Percentiles rank a stretch among this genome's conserved stretches.
Conservation (phyloP, 2,888 invertebrate species). For the Drosophila suboccidentalis region DNA sequence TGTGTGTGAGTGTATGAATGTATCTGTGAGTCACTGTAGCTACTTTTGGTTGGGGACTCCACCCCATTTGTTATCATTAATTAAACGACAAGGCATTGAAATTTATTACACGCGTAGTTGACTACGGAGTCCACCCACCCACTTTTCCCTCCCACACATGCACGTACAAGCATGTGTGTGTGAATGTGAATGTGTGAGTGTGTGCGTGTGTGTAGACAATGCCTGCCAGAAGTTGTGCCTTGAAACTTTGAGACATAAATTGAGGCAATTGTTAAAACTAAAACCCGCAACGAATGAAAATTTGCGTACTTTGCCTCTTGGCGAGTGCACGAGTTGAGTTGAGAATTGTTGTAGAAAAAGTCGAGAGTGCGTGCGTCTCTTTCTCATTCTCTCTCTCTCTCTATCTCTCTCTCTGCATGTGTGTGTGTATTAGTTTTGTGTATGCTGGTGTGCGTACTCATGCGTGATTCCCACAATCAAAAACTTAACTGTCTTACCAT, state of each 20-base stretch:
- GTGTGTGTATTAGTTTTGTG: conserved; percentile 21
- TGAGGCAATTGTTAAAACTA: conserved; percentile 82
- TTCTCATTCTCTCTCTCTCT: not conserved
- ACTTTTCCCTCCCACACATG: not conserved
- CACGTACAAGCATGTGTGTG: not conserved
- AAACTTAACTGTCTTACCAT: conserved; percentile 83
- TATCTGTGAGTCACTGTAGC: conserved; percentile 27
- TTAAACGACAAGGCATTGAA: conserved; percentile 81
- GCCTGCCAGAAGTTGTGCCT: conserved; percentile 63
- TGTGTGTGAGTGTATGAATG: conserved; percentile 18
- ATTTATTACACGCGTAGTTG: conserved; percentile 81
- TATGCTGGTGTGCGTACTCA: conserved; percentile 72
- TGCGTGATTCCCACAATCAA: conserved; percentile 82
- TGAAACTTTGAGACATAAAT: conserved; percentile 78
- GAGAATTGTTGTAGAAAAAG: conserved; percentile 68
- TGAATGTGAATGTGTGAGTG: conserved; percentile 3
- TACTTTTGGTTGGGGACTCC: conserved; percentile 28
- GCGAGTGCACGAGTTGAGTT: conserved; percentile 62
- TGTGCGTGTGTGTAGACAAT: conserved; percentile 46
- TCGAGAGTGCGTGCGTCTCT: conserved; percentile 30
- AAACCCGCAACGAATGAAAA: conserved; percentile 79
- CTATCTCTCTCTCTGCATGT: not conserved
- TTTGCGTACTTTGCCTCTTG: conserved; percentile 64
- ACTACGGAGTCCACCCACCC: conserved; percentile 38
- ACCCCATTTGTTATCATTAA: conserved; percentile 80